Base-by-base conservation (phyloP, 1,140 invertebrate species). In the Bombyx mori region DNA sequence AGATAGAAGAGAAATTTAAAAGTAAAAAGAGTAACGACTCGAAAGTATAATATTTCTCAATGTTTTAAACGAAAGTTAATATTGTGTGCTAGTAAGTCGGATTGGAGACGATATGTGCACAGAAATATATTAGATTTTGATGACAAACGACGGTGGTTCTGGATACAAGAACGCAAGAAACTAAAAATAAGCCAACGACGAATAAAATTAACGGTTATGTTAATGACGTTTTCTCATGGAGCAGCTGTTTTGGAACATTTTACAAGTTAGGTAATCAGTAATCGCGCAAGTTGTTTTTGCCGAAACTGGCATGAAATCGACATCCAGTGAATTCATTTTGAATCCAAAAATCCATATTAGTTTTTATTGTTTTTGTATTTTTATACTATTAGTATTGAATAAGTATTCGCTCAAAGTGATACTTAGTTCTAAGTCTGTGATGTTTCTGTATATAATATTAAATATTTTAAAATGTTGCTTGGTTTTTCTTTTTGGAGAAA, bases 1-100 rank as follows among this genome's bases (percentile, higher is more conserved):
- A 96, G 73, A 94, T 96, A 57, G 91, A 92, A 70, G 88, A 89
- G 44, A 78, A 76, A 48, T 91, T 92, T 66, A 80, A 35, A 35
- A 35, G 26, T 35, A 35, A 35, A 6, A 84, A 82, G 64, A 72
- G 44, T 18, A 48, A 6, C 48, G 55, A 50, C 9, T 53, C 58
- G 22, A 63, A 63, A 58, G 63, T 68, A 9, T 68, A 65, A 61
- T 9, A 9, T 9, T 7, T 43, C 26, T 18, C 7, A 12, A 49
- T 49, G 6, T 49, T 49, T n/a, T n/a, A 49, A 22, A 49, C n/a
- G 8, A 2, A 46, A 12, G 2, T 0, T 46, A 8, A 46, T 46
- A 46, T 9, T 2, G 1, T 2, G 45, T 35, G 26, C 26, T 5
- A 35, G 26, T 35, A 35, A 35, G 4, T 35, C 26, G 4, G 26